Evolutionary conservation across 2,113 vertebrate species (phyloP).

Genomic region (Alethe diademata): DNA sequence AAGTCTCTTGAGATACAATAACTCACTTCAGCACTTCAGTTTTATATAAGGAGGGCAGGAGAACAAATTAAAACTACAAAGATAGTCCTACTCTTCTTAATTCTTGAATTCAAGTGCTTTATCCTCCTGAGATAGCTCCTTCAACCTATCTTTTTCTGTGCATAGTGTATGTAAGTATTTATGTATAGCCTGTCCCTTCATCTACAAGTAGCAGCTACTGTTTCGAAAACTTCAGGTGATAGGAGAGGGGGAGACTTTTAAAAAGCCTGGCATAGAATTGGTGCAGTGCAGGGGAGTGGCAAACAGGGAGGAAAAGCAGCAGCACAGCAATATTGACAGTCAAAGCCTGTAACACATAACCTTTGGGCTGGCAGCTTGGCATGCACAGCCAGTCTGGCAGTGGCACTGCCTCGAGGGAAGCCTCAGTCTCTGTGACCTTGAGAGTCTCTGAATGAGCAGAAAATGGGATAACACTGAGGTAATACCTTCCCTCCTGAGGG

Average conservation of each 20-base stretch:
- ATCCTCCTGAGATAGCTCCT: not conserved
- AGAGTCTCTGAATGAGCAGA: slow-evolving; percentile 8
- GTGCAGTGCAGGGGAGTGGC: not conserved
- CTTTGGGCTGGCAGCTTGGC: not conserved
- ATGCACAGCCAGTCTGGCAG: not conserved
- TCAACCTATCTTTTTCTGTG: not conserved
- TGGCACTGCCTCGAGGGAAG: not conserved
- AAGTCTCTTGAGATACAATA: not conserved
- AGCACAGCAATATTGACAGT: not conserved
- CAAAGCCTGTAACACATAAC: not conserved
- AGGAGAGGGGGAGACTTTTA: not conserved
- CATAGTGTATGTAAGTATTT: not conserved
- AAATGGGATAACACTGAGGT: not conserved
- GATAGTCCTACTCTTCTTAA: not conserved
- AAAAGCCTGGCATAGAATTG: not conserved
- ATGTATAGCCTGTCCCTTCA: not conserved
- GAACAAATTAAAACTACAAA: not conserved
- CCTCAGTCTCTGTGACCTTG: not conserved
- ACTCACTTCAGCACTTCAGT: not conserved
- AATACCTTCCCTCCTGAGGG: not conserved
- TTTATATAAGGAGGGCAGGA: not conserved
- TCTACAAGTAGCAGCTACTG: not conserved
- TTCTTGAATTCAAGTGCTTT: not conserved
- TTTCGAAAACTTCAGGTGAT: not conserved
- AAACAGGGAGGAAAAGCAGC: not conserved